phyloP scores from a whole-genome alignment of 2,797 vertebrate species.

The Masticophis lateralis region DNA sequence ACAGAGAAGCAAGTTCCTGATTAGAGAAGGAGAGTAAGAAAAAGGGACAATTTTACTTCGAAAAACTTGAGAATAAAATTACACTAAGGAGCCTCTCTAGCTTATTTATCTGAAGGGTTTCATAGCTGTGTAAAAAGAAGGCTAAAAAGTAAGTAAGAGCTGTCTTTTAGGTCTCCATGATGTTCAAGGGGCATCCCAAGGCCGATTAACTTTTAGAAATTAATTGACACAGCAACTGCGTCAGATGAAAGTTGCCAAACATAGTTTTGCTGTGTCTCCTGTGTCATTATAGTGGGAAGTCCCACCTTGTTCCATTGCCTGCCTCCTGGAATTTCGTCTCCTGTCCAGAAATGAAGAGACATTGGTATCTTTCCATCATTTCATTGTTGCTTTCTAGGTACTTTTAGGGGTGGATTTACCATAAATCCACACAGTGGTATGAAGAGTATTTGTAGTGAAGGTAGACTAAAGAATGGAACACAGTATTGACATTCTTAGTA shows the following conservation, averaged over 20 bases:
- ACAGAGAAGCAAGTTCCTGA: not conserved
- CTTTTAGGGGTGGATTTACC: not conserved
- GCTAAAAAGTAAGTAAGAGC: not conserved
- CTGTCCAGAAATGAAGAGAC: not conserved
- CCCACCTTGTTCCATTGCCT: not conserved
- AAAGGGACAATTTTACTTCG: not conserved
- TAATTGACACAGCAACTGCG: not conserved
- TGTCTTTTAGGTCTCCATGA: not conserved
- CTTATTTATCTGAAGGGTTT: not conserved
- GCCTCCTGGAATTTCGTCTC: not conserved
- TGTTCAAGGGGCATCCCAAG: not conserved
- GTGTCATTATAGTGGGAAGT: not conserved
- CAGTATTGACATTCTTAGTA: not conserved
- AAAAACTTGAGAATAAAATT: not conserved
- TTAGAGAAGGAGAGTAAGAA: not conserved
- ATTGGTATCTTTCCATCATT: not conserved
- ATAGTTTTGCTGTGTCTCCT: not conserved
- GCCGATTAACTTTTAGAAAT: not conserved
- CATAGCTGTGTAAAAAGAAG: not conserved
- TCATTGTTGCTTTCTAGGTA: not conserved
- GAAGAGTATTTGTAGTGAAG: not conserved
- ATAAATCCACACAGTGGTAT: not conserved
- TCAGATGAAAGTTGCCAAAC: not conserved
- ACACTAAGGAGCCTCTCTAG: not conserved
- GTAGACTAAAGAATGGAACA: not conserved